phyloP scores from a whole-genome alignment of 2,888 invertebrate genomes.

The Steinernema hermaphroditum region DNA sequence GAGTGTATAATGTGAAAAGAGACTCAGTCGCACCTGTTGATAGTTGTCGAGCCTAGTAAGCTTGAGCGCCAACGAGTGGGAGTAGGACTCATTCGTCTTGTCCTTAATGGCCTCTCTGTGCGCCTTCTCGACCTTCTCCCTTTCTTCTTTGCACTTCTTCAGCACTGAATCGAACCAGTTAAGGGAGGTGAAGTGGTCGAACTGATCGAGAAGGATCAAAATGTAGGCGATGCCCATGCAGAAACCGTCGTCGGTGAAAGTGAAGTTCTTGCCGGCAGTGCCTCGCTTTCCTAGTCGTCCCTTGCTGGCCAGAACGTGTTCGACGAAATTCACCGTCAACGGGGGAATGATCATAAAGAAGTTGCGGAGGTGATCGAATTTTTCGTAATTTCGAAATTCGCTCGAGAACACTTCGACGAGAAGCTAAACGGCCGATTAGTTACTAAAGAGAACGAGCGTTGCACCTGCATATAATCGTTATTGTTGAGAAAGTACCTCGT shows the following conservation, averaged over 20 bases:
- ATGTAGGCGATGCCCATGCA: constrained; percentile 93
- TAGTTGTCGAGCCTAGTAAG: constrained; percentile 80
- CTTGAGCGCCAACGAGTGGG: constrained; percentile 86
- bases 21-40: constrained; percentile 72
- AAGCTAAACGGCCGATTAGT: constrained; percentile 70
- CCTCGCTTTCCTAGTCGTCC: constrained; percentile 89
- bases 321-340: constrained; percentile 86
- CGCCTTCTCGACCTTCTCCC: constrained; percentile 66
- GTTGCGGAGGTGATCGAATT: constrained; percentile 84
- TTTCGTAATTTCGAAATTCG: constrained; percentile 78
- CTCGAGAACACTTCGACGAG: constrained; percentile 89
- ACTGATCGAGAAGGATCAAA: constrained; percentile 84
- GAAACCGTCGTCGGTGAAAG: constrained; percentile 97
- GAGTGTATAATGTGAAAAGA: no score
- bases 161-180: constrained; percentile 86
- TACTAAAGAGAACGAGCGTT: background rate
- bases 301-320: constrained; percentile 86
- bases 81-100: constrained; percentile 78
- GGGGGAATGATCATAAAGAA: constrained; percentile 92
- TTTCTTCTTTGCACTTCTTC: constrained; percentile 61
- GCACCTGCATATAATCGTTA: constrained; percentile 42
- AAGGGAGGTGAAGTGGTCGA: constrained; percentile 82
- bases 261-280: constrained; percentile 76
- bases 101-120: constrained; percentile 47
- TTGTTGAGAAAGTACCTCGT: constrained; percentile 27